phyloP scores from a whole-genome alignment of 1,140 invertebrate species.

The Drosophila orena region DNA sequence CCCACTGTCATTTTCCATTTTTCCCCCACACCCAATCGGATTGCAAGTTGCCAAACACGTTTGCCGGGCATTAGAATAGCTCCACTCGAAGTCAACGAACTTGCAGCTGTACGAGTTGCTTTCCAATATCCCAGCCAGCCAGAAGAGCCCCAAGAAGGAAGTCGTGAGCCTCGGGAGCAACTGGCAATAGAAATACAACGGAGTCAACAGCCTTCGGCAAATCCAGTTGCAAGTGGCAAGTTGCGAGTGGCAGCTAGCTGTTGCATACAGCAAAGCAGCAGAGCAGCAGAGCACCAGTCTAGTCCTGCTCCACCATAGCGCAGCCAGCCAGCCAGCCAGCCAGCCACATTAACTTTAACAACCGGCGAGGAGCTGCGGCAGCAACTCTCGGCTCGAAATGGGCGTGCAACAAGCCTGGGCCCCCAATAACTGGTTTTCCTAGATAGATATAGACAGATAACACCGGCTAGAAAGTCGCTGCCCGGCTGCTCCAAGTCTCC shows the following conservation, averaged over 20 bases:
- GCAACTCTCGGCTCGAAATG: constrained; percentile 41
- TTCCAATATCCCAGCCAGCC: constrained; percentile 33
- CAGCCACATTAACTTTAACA: constrained; percentile 22
- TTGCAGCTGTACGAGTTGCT: constrained; percentile 25
- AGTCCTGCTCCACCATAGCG: constrained; percentile 52
- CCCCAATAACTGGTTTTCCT: constrained; percentile 78
- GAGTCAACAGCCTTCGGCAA: constrained; percentile 72
- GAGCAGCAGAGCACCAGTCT: constrained; percentile 60
- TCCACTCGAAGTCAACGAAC: constrained; percentile 63
- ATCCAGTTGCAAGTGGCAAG: constrained; percentile 39
- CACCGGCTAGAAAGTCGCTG: constrained; percentile 52
- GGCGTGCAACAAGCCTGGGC: constrained; percentile 75
- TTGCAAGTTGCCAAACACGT: constrained; percentile 74
- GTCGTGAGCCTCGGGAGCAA: constrained; percentile 40
- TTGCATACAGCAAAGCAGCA: constrained; percentile 33
- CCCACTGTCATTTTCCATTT: constrained; percentile 10
- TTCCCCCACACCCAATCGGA: constrained; percentile 23
- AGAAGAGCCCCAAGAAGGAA: constrained; percentile 58
- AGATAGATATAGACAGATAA: constrained; percentile 78
- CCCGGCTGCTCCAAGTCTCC: constrained; percentile 29
- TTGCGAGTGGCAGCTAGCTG: constrained; percentile 18
- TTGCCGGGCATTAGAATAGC: constrained; percentile 74
- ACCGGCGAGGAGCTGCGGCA: constrained; percentile 28
- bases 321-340: not conserved
- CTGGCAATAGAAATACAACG: constrained; percentile 79